Base-by-base conservation (phyloP, 2,797 vertebrate genomes). In the Crenichthys baileyi region DNA sequence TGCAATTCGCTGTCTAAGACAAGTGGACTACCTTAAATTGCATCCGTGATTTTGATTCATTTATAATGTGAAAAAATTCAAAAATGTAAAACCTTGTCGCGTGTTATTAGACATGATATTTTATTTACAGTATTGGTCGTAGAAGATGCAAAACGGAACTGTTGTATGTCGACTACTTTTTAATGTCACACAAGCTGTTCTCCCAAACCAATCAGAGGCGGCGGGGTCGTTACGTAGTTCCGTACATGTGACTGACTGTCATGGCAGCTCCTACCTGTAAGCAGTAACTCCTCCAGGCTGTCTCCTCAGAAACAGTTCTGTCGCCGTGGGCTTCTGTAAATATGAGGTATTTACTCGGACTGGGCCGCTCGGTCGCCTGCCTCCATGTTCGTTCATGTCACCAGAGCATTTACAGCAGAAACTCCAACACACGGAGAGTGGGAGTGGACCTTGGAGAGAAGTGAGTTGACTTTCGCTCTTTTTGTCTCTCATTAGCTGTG, bases 371-470 rank as follows among this genome's bases (percentile, higher is more conserved):
- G 41, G 61, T 92, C 8, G 71, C 60, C n/a, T 84, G 89, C 6
- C 83, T 88, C 4, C 85, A 87, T 18, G 87, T 81, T 2, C 91
- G 94, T 18, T 70, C 56, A 0, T 94, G 93, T 87, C 94, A 95
- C 85, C 91, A 91, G 16, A 94, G 93, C 75, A 91, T 93, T 22
- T 96, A 94, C 90, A 90, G 84, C 74, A 92, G 85, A 24, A 90
- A 94, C 20, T 48, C 82, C 1, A 82, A 82, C 1, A 77, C 79
- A 5, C 83, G 87, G 0, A 91, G 75, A 18, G 87, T 94, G 20
- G 81, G 24, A n/a, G 95, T 96, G 83, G 91, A 95, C 29, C 88
- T 95, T 44, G 95, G 93, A 29, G 93, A 94, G 4, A 95, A 95
- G 96, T 96, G 85, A 93, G 94, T 91, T 78, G 81, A 86, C 87